Conservation (phyloP, 2,888 invertebrate species). For the Crossocerus cetratus region DNA sequence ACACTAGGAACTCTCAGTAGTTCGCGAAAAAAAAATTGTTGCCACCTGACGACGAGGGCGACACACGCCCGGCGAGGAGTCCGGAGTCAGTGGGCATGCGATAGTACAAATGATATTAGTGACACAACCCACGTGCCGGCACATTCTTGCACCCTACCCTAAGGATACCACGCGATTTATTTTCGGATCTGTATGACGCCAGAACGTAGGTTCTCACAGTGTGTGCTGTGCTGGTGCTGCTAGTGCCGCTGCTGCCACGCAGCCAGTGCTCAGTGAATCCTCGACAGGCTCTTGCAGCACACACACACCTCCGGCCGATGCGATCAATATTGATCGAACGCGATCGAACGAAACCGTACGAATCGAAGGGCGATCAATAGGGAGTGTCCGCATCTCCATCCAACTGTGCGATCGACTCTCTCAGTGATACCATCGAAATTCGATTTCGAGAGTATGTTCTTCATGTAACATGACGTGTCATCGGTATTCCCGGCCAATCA, state of each 20-base stretch:
- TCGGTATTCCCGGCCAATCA: too few relatives aligned
- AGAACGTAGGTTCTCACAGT: constrained; percentile 46
- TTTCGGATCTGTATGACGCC: constrained; percentile 72
- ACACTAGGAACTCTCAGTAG: too few relatives aligned
- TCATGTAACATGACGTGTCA: too few relatives aligned
- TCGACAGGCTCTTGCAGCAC: constrained; percentile 48
- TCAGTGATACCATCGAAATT: too few relatives aligned
- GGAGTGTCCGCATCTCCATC: constrained; percentile 10
- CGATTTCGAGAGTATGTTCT: too few relatives aligned
- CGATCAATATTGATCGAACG: constrained; percentile 35
- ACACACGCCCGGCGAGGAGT: too few relatives aligned
- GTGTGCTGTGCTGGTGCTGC: neutral
- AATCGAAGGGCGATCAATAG: constrained; percentile 16
- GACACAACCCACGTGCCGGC: constrained; percentile 69
- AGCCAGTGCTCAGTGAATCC: constrained; percentile 56
- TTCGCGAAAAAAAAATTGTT: too few relatives aligned
- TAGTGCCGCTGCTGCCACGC: constrained; percentile 31
- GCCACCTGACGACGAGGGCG: too few relatives aligned
- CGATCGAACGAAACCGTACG: constrained; percentile 15
- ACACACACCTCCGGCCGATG: constrained; percentile 31
- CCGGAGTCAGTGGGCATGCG: too few relatives aligned
- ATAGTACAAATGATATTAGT: constrained; percentile 47
- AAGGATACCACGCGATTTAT: constrained; percentile 72
- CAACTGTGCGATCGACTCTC: constrained; percentile 4
- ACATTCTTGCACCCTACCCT: constrained; percentile 65